Evolutionary conservation across 2,113 vertebrate genomes (phyloP), one percentile per base, ranked within the genome.

Genomic region (Ictidomys tridecemlineatus): DNA sequence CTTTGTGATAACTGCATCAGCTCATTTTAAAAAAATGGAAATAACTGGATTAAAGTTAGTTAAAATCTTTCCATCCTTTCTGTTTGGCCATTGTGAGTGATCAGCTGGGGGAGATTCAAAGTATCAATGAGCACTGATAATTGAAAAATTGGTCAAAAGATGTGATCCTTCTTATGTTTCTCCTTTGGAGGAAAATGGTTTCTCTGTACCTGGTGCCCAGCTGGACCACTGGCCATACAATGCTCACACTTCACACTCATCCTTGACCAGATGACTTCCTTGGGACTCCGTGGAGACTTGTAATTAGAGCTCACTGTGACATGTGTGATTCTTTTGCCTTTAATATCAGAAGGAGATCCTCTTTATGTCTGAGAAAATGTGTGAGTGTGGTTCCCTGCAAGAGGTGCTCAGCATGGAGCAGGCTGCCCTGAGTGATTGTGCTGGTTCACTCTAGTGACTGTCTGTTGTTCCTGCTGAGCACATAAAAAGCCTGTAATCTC

Each of bases 11-110:
- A 53, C 20, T 39, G 18, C 34, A 85, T 58, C 39, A 73, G 18
- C 37, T 73, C 39, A 89, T 83, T 76, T 69, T 69, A 34, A 48
- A 51, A 92, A 45, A 74, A 28, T 42, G 11, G 32, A 93, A 96
- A 45, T 78, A 84, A 78, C 18, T 91, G 26, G 28, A 84, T 85
- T 93, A 79, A 78, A 80, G 34, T 53, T 79, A 79, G 69, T 83
- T 61, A 88, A 82, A 83, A 91, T 86, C 28, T 63, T 84, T 76
- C 61, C 42, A 9, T 90, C 51, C 18, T 85, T 91, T 61, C 67
- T 76, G 24, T 37, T 93, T 84, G 37, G 12, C n/a, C 32, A 67
- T 1, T 78, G 70, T 17, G 20, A 45, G 18, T 72, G 79, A 42
- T 48, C 82, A 78, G 26, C 63, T 65, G 45, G 63, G 42, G 65